Percentiles rank a stretch among this genome's conserved stretches.
Evolutionary conservation across 2,888 invertebrate genomes (phyloP).

Genomic region (Colostygia pectinataria): DNA sequence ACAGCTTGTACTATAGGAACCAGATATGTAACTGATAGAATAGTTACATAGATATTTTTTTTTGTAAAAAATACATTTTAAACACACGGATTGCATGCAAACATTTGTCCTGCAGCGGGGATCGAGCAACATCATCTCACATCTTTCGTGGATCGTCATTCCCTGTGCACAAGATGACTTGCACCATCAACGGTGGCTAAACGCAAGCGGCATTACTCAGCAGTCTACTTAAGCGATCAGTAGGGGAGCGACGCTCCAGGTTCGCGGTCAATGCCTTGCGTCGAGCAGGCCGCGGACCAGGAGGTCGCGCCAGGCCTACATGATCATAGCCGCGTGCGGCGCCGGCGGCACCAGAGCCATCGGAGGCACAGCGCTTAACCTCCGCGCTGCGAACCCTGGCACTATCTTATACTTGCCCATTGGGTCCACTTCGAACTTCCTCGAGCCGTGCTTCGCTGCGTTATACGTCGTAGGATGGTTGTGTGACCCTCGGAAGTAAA

Average conservation of each 20-base stretch:
- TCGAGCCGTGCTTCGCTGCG: conserved; percentile 72
- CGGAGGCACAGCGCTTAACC: conserved; percentile 43
- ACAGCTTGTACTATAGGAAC: too few species aligned
- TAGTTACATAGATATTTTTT: too few species aligned
- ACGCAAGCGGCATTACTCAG: too few species aligned
- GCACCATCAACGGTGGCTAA: too few species aligned
- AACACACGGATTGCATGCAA: too few species aligned
- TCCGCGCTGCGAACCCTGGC: conserved; percentile 51
- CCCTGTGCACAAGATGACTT: too few species aligned
- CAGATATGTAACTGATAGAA: too few species aligned
- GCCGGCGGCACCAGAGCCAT: conserved; percentile 57
- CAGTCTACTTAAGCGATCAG: too few species aligned
- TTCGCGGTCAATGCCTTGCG: conserved; percentile 63
- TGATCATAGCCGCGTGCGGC: conserved; percentile 68
- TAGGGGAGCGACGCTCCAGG: conserved; percentile 63
- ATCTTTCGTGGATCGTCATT: too few species aligned
- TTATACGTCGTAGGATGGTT: conserved; percentile 77
- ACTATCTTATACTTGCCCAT: conserved; percentile 80
- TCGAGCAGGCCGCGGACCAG: conserved; percentile 74
- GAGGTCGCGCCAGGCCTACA: conserved; percentile 83
- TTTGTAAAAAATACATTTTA: too few species aligned
- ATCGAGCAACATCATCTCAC: too few species aligned
- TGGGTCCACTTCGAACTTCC: conserved; percentile 74
- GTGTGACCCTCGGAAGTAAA: conserved; percentile 74
- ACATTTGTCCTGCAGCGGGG: too few species aligned